Conservation (phyloP, 2,797 vertebrate species). For the Champsocephalus gunnari region DNA sequence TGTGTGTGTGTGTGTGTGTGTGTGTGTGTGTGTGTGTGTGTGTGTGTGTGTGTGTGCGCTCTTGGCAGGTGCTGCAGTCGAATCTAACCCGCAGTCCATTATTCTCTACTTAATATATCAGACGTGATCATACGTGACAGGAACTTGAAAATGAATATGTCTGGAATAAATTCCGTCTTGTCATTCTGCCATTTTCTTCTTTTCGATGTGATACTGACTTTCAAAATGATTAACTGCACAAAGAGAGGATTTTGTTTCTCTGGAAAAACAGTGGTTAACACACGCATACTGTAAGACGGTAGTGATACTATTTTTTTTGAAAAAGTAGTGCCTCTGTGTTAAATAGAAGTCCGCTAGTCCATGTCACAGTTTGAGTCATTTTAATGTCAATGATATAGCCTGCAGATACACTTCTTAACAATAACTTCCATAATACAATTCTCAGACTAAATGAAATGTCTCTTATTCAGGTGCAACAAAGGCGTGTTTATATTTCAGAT, state of each 20-base stretch:
- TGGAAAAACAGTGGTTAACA: neutral
- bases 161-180: conserved; percentile 48
- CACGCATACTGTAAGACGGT: neutral
- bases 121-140: conserved; percentile 60
- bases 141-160: conserved; percentile 52
- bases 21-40: conserved; percentile 16
- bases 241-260: conserved; percentile 9
- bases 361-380: neutral
- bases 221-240: conserved; percentile 56
- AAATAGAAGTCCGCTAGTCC: neutral
- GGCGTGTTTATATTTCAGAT: neutral
- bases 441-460: neutral
- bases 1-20: neutral
- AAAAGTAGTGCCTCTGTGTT: neutral
- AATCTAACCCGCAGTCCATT: conserved; percentile 28
- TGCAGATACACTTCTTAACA: too few species aligned
- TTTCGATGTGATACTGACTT: conserved; percentile 48
- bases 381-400: neutral
- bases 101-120: conserved; percentile 46
- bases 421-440: neutral
- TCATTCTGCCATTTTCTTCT: conserved; percentile 42
- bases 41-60: conserved; percentile 13
- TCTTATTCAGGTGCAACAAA: neutral
- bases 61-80: conserved; percentile 54
- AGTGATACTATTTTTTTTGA: neutral